These are phyloP conservation scores for Ciconia stormi DNA, from an alignment of 2,113 vertebrate genomes.

Conservation along the genomic window DNA sequence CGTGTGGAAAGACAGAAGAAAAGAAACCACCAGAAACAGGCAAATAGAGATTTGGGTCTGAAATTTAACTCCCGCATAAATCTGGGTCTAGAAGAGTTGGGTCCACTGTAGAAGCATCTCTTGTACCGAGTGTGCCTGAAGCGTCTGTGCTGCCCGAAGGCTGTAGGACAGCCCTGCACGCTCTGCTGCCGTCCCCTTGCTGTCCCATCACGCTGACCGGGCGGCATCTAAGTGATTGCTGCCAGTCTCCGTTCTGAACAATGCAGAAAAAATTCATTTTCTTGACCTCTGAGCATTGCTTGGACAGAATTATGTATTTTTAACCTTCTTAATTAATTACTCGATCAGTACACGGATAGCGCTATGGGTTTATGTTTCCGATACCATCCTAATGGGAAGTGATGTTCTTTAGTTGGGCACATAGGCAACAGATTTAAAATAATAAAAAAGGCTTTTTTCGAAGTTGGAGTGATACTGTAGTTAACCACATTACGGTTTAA, in stretches of 20 bases:
- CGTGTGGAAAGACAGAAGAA: neutral
- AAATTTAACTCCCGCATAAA: neutral
- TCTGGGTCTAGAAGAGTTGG: neutral
- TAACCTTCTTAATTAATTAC: neutral
- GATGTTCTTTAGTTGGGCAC: conserved; percentile 38
- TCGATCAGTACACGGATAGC: neutral
- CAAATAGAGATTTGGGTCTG: neutral
- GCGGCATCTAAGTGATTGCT: fast-evolving
- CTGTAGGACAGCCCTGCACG: neutral
- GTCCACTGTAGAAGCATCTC: neutral
- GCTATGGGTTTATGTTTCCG: neutral
- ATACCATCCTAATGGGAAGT: neutral
- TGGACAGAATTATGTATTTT: neutral
- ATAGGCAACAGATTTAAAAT: conserved; percentile 51
- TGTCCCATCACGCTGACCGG: fast-evolving
- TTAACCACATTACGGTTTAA: conserved; percentile 90
- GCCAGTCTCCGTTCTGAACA: neutral
- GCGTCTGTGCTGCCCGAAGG: fast-evolving
- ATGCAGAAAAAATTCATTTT: neutral
- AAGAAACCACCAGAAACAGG: neutral
- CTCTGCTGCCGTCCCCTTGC: neutral
- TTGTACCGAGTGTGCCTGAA: neutral
- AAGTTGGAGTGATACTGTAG: conserved; percentile 70
- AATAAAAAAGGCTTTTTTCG: conserved; percentile 42
- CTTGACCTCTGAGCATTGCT: neutral